Evolutionary conservation across 2,888 invertebrate genomes (phyloP).

Genomic region (Amphipoea oculea): DNA sequence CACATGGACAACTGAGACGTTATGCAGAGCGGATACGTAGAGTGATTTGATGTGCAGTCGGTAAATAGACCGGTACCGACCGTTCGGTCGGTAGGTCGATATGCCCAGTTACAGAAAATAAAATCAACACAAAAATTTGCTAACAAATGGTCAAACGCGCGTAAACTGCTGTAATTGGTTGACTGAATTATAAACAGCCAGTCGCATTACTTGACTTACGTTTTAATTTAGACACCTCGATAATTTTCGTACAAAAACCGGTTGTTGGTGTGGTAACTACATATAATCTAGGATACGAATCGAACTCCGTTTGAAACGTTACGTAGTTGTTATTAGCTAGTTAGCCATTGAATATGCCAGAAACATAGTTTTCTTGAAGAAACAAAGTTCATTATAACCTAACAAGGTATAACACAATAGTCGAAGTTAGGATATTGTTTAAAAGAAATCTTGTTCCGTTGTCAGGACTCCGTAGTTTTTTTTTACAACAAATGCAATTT

Average conservation of each 20-base stretch:
- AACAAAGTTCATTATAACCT: constrained; percentile 26
- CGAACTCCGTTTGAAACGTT: background rate
- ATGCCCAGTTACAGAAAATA: background rate
- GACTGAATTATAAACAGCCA: background rate
- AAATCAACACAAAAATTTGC: background rate
- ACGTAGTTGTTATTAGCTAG: too few species aligned
- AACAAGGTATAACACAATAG: constrained; percentile 22
- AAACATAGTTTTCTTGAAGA: background rate
- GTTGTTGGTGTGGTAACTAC: background rate
- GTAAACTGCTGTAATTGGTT: background rate
- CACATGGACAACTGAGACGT: background rate
- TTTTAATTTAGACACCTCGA: background rate
- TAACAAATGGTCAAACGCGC: background rate
- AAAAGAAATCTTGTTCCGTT: constrained; percentile 53
- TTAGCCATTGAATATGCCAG: background rate
- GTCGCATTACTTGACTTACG: background rate
- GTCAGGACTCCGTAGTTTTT: constrained; percentile 26
- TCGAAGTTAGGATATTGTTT: constrained; percentile 44
- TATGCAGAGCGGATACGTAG: too few species aligned
- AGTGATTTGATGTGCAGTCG: background rate
- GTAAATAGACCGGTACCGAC: too few species aligned
- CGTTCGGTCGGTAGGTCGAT: too few species aligned
- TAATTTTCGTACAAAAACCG: background rate
- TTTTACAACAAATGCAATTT: constrained; percentile 57
- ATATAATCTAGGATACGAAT: background rate